Evolutionary conservation across 1,140 invertebrate genomes (phyloP).

Genomic region (Thereuonema tuberculata): DNA sequence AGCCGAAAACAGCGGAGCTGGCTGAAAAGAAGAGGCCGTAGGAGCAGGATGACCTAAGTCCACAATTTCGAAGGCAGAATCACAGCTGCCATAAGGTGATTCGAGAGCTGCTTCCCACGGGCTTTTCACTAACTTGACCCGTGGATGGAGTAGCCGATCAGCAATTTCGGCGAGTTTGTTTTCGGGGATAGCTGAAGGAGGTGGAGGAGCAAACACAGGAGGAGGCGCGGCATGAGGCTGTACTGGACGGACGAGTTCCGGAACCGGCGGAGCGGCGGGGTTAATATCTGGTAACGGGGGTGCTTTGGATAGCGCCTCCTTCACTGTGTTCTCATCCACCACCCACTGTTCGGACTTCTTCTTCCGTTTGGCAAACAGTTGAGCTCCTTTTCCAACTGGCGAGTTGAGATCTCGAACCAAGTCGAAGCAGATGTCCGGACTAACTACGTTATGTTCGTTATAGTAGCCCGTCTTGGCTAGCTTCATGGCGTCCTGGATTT

Average conservation of each 20-base stretch:
- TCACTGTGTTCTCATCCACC: slow-evolving; percentile 52
- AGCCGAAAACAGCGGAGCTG: neutral
- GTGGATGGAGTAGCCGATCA: slow-evolving; percentile 39
- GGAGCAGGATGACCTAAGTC: slow-evolving; percentile 1
- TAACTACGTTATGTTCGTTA: slow-evolving; percentile 43
- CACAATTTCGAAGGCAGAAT: slow-evolving; percentile 46
- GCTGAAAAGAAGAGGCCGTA: neutral
- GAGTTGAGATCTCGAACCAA: slow-evolving; percentile 61
- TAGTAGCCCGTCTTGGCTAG: slow-evolving; percentile 41
- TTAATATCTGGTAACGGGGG: slow-evolving; percentile 8
- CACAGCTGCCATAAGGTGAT: slow-evolving; percentile 45
- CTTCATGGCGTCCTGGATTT: slow-evolving; percentile 50
- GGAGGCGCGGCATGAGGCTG: slow-evolving; percentile 18
- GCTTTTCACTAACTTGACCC: slow-evolving; percentile 46
- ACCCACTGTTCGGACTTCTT: slow-evolving; percentile 76
- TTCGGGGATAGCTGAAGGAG: slow-evolving; percentile 16
- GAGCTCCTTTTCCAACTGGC: slow-evolving; percentile 62
- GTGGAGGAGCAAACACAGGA: slow-evolving; percentile 27
- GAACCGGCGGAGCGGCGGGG: slow-evolving; percentile 12
- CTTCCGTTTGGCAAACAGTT: slow-evolving; percentile 71
- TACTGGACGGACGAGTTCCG: slow-evolving; percentile 24
- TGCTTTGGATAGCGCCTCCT: slow-evolving; percentile 19
- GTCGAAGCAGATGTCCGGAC: slow-evolving; percentile 52
- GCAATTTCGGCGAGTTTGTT: slow-evolving; percentile 23
- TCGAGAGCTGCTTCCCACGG: slow-evolving; percentile 59